Conservation (phyloP, 2,888 invertebrate species). For the Eupithecia inturbata region DNA sequence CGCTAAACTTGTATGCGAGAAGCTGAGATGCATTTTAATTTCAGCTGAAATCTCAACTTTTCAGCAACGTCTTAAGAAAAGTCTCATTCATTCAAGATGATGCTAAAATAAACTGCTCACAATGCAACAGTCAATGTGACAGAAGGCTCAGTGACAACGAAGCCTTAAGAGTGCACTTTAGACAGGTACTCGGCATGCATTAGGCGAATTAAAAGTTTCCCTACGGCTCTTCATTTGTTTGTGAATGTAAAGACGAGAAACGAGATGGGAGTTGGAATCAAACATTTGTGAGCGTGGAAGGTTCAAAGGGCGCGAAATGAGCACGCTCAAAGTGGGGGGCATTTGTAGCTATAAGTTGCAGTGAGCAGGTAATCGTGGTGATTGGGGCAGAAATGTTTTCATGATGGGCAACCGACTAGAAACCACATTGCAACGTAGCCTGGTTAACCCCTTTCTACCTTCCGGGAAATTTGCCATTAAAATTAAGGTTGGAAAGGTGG, state of each 20-base stretch:
- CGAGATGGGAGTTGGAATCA: slow-evolving; percentile 74
- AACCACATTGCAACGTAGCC: slow-evolving; percentile 40
- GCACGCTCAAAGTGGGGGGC: slow-evolving; percentile 71
- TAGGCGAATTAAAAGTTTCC: slow-evolving; percentile 82
- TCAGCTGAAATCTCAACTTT: slow-evolving; percentile 47
- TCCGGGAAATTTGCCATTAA: not conserved
- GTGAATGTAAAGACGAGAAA: slow-evolving; percentile 65
- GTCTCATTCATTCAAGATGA: slow-evolving; percentile 66
- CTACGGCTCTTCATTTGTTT: slow-evolving; percentile 73
- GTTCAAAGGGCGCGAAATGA: slow-evolving; percentile 77
- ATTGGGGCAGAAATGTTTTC: slow-evolving; percentile 72
- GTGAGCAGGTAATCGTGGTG: slow-evolving; percentile 69
- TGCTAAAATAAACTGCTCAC: slow-evolving; percentile 75
- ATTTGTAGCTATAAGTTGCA: slow-evolving; percentile 65
- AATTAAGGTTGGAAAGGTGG: not conserved
- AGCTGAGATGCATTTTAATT: slow-evolving; percentile 34
- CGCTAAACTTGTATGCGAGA: slow-evolving; percentile 6
- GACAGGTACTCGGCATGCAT: slow-evolving; percentile 72
- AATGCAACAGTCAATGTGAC: slow-evolving; percentile 75
- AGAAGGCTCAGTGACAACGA: slow-evolving; percentile 61
- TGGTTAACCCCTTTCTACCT: not conserved
- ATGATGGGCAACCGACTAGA: slow-evolving; percentile 61
- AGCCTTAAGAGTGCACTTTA: slow-evolving; percentile 74
- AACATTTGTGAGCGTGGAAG: slow-evolving; percentile 70
- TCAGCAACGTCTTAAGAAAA: slow-evolving; percentile 56